Evolutionary conservation across 1,140 invertebrate genomes (phyloP), one percentile per base, ranked within the genome.

Genomic region (Delia radicum): DNA sequence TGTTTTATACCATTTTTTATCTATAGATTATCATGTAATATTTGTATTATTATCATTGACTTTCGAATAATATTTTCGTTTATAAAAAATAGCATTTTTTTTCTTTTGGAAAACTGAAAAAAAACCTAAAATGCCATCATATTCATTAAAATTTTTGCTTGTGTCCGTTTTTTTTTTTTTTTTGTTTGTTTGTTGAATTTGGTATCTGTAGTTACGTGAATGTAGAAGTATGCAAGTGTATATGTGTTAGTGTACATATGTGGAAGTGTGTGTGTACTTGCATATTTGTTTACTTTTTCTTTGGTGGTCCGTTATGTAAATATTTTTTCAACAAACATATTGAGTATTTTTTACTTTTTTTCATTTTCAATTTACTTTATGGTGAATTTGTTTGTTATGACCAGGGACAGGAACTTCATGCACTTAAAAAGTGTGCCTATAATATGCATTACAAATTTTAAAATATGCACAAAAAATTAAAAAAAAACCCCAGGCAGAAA

Each of bases 301-400:
- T 33, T 21, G 31, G 26, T 69, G 65, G 65, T 69, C 29, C 24
- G 65, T 69, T 69, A 69, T 69, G 65, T 69, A 69, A 69, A 69
- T 69, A 69, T 69, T 69, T 69, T 33, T 33, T 69, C 24, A 69
- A 31, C 65, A 33, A 69, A 69, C 65, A 69, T 33, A 69, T 69
- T 69, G 65, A 33, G 24, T 69, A 69, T 33, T 18, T 63, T 2
- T 31, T 67, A 15, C 3, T 28, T 65, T 18, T 67, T 67, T 65
- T 67, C 31, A 8, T 67, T 6, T 31, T 12, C 28, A 67, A 31
- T 67, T 55, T 24, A 55, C 48, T 55, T 55, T 55, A 55, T 55
- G 3, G 33, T 13, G 13, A 1, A 37, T n/a, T n/a, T n/a, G n/a
- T n/a, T n/a, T n/a, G n/a, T n/a, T n/a, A n/a, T n/a, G n/a, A n/a